Evolutionary conservation across 64 coral and sea anemone genomes (phyloP).

Genomic region (Porites lutea): DNA sequence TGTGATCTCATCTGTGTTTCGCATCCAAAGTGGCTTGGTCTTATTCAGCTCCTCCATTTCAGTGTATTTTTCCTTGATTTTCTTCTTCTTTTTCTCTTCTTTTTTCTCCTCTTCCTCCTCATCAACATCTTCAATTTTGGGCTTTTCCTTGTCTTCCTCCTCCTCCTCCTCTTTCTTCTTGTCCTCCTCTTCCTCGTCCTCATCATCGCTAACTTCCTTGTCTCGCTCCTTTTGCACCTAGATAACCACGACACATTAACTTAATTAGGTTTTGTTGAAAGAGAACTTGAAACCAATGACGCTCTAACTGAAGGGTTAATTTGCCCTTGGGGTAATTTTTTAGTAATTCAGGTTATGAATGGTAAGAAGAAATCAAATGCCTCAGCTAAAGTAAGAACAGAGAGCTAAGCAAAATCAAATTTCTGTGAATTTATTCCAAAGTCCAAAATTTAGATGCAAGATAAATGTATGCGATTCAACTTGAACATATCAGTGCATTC

Average conservation of each 20-base stretch:
- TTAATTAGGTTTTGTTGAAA: too few relatives aligned
- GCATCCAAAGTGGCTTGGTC: conserved; percentile 99
- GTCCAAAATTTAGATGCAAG: too few relatives aligned
- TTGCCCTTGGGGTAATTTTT: too few relatives aligned
- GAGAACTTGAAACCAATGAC: too few relatives aligned
- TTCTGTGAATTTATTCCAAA: too few relatives aligned
- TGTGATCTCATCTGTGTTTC: conserved; percentile 98
- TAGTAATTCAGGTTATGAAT: too few relatives aligned
- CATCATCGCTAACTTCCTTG: conserved; percentile 89
- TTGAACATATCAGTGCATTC: too few relatives aligned
- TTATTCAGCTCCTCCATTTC: conserved; percentile 96
- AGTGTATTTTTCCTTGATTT: conserved; percentile 96
- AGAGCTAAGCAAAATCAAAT: too few relatives aligned
- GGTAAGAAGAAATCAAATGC: too few relatives aligned
- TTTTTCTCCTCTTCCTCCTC: conserved; percentile 88
- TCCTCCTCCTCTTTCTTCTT: conserved; percentile 65
- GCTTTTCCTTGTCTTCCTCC: conserved; percentile 74
- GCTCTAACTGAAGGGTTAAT: too few relatives aligned
- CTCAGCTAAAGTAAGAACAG: too few relatives aligned
- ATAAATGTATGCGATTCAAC: too few relatives aligned
- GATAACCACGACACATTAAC: not conserved
- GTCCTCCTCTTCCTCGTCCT: conserved; percentile 88
- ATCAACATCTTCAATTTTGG: conserved; percentile 91
- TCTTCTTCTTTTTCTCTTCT: conserved; percentile 97
- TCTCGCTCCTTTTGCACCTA: conserved; percentile 97